Conservation (phyloP, 2,113 vertebrate species). For the Pomatorhinus ruficollis region DNA sequence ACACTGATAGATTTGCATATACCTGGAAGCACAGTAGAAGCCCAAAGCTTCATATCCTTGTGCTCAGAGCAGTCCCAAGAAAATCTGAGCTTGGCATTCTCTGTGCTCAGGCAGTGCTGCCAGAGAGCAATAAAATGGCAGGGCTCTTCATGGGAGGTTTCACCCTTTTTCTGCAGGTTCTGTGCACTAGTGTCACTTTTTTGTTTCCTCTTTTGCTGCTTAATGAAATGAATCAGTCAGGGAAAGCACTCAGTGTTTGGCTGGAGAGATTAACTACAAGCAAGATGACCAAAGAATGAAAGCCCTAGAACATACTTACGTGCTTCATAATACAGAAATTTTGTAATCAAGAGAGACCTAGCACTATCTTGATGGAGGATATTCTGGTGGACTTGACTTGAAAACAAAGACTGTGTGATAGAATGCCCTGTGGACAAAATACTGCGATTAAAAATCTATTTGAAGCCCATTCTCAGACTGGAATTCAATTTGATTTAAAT, state of each 20-base stretch:
- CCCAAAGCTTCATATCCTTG: background rate
- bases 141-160: background rate
- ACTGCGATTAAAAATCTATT: slow-evolving; percentile 46
- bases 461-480: slow-evolving; percentile 34
- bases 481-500: slow-evolving; percentile 48
- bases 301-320: background rate
- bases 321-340: background rate
- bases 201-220: background rate
- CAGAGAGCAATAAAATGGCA: background rate
- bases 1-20: background rate
- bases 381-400: background rate
- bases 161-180: background rate
- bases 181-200: fast-evolving
- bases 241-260: background rate
- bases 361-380: background rate
- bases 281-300: background rate
- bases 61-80: background rate
- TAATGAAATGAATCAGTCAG: background rate
- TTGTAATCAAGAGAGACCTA: background rate
- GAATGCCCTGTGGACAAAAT: slow-evolving; percentile 7
- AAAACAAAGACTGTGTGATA: background rate
- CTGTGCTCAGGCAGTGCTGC: background rate
- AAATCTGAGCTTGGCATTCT: background rate
- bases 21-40: background rate
- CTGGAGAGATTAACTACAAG: background rate